A percentile compares a stretch with the other conserved stretches of the same genome.
Conservation (phyloP, 2,888 invertebrate genomes). For the Zaprionus obscuricornis region DNA sequence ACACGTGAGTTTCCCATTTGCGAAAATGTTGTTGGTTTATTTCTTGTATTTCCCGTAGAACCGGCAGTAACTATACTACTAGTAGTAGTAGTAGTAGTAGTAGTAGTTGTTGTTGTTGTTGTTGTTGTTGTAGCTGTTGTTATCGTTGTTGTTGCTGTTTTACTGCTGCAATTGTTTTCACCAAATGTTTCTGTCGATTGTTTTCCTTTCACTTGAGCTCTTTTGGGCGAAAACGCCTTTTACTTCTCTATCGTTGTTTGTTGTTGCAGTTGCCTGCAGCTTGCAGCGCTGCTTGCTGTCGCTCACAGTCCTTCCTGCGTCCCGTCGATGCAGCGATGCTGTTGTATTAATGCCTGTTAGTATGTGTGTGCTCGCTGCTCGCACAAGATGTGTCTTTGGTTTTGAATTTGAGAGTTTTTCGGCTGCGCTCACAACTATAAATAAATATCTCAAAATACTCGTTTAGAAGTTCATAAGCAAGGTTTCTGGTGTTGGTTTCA, state of each 20-base stretch:
- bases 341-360: constrained; percentile 24
- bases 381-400: constrained; percentile 47
- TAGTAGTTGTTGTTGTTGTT: constrained; percentile 8
- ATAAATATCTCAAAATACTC: constrained; percentile 40
- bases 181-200: constrained; percentile 15
- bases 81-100: background rate
- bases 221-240: constrained; percentile 66
- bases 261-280: constrained; percentile 15
- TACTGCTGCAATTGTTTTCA: constrained; percentile 5
- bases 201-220: constrained; percentile 65
- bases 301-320: constrained; percentile 3
- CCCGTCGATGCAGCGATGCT: constrained; percentile 5
- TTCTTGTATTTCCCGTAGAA: constrained; percentile 47
- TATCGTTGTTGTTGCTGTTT: constrained; percentile 1
- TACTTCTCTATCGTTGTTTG: constrained; percentile 43
- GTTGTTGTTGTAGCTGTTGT: background rate
- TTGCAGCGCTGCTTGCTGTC: constrained; percentile 23
- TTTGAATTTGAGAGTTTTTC: constrained; percentile 35
- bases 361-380: constrained; percentile 45
- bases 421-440: constrained; percentile 57
- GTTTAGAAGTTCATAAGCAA: constrained; percentile 50
- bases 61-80: constrained; percentile 15
- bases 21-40: constrained; percentile 30
- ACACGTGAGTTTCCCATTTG: constrained; percentile 48
- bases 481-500: constrained; percentile 25